These are phyloP conservation scores for Leptinotarsa juncta DNA, from an alignment of 2,888 invertebrate genomes.

Conservation along the genomic window DNA sequence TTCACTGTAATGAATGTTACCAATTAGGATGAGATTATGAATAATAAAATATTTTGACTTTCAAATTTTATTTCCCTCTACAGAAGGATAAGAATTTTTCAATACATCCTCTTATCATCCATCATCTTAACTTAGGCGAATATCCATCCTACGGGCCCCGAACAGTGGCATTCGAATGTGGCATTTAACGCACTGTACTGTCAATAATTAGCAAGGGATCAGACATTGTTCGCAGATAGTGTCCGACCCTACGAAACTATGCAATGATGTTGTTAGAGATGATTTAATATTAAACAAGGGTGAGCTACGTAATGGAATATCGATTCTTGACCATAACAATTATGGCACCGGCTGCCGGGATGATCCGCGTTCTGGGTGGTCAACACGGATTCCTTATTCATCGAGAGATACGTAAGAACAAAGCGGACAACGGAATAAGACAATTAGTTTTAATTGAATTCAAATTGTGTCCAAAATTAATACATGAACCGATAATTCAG, in stretches of 20 bases:
- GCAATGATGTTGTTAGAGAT: constrained; percentile 31
- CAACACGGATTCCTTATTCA: constrained; percentile 8
- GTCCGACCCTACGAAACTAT: constrained; percentile 22
- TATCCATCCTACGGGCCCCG: background rate
- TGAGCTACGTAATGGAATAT: constrained; percentile 35
- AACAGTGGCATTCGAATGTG: constrained; percentile 12
- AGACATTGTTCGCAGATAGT: constrained; percentile 24
- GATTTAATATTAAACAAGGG: constrained; percentile 38
- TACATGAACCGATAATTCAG: constrained; percentile 7
- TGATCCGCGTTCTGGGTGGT: constrained; percentile 8
- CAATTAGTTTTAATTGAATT: constrained; percentile 9
- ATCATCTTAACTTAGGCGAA: background rate
- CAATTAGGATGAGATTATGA: no score
- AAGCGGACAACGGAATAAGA: constrained; percentile 12
- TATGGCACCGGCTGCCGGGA: constrained; percentile 18
- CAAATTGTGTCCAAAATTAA: background rate
- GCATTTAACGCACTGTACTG: constrained; percentile 16
- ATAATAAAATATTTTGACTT: no score
- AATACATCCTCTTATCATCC: background rate
- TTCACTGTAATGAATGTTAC: no score
- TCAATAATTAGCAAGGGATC: constrained; percentile 16
- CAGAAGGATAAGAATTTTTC: background rate
- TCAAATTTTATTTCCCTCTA: no score
- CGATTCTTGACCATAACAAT: constrained; percentile 32
- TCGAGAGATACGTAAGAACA: constrained; percentile 7